Percentiles rank a stretch among this genome's conserved stretches.
Conservation (phyloP, 2,888 invertebrate genomes). For the Drosophila buzzatii region DNA sequence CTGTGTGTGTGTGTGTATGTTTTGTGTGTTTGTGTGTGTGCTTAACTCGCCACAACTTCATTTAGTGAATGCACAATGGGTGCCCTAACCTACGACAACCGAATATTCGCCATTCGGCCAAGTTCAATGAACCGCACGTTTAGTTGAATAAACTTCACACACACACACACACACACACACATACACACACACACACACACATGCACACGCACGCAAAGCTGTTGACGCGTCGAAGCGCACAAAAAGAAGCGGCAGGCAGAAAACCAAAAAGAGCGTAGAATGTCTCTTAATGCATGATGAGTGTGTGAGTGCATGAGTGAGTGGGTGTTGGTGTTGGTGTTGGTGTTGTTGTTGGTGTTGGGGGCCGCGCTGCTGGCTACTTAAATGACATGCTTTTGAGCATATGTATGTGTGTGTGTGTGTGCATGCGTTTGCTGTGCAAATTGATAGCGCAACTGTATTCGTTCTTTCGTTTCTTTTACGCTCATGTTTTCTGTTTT, state of each 20-base stretch:
- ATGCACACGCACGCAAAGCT: constrained; percentile 35
- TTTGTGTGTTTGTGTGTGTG: constrained; percentile 34
- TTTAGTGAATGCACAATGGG: constrained; percentile 79
- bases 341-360: constrained; percentile 34
- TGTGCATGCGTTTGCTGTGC: constrained; percentile 34
- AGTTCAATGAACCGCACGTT: constrained; percentile 82
- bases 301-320: constrained; percentile 19
- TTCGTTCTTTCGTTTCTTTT: constrained; percentile 28
- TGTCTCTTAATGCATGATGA: constrained; percentile 57
- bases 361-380: constrained; percentile 55
- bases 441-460: constrained; percentile 68
- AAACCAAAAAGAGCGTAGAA: constrained; percentile 67
- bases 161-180: constrained; percentile 27
- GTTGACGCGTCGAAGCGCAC: constrained; percentile 71
- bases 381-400: constrained; percentile 64
- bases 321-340: not conserved
- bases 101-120: constrained; percentile 82
- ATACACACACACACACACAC: constrained; percentile 19
- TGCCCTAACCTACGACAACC: constrained; percentile 81
- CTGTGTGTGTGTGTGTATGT: constrained; percentile 12
- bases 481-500: constrained; percentile 14
- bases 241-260: constrained; percentile 65
- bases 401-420: constrained; percentile 1
- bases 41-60: constrained; percentile 79
- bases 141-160: constrained; percentile 80